Conservation (phyloP, 2,113 vertebrate species). For the Xenopus borealis region DNA sequence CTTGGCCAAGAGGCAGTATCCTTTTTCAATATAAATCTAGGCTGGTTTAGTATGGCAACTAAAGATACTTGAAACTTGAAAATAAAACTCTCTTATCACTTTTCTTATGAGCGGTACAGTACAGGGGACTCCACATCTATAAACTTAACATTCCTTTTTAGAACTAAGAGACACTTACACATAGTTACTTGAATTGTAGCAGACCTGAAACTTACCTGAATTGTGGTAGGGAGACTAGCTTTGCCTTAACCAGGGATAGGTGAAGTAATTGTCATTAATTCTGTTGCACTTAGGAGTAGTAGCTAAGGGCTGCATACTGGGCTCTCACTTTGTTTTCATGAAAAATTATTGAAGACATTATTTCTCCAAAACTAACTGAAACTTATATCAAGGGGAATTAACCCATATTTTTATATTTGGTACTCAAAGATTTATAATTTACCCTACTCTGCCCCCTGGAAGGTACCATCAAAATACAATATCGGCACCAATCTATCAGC, state of each 20-base stretch:
- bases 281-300: no score
- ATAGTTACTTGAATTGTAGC: conserved; percentile 15
- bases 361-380: no score
- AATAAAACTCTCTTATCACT: conserved; percentile 8
- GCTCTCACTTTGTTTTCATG: no score
- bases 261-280: no score
- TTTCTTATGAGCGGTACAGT: conserved; percentile 8
- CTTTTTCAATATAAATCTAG: conserved; percentile 37
- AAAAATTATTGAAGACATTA: no score
- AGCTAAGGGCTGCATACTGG: no score
- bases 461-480: no score
- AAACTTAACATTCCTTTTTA: neutral
- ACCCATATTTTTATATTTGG: no score
- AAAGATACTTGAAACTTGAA: conserved; percentile 40
- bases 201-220: conserved; percentile 36
- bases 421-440: no score
- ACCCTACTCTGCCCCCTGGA: no score
- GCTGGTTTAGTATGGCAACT: conserved; percentile 28
- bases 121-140: neutral
- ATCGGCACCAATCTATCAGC: no score
- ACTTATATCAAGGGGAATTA: no score
- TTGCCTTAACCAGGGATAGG: conserved; percentile 11
- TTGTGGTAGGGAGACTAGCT: conserved; percentile 65
- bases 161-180: neutral
- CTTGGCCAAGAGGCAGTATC: conserved; percentile 46